Conservation (phyloP, 92 coral and sea anemone genomes). For the Porites evermanni region DNA sequence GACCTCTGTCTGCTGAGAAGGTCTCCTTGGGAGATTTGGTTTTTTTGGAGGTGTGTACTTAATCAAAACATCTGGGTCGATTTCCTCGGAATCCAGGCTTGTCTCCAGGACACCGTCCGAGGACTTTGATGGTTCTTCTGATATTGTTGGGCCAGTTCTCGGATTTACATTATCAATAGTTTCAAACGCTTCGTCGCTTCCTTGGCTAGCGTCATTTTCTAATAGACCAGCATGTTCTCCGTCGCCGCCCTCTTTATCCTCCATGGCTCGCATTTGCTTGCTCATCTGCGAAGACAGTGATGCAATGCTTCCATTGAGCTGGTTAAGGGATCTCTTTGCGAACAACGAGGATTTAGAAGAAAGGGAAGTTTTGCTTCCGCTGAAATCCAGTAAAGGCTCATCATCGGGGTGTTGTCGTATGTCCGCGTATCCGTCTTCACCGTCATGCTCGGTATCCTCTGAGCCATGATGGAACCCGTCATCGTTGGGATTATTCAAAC, state of each 20-base stretch:
- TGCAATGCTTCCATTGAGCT: constrained; percentile 31
- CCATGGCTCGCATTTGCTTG: constrained; percentile 36
- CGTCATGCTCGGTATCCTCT: constrained; percentile 24
- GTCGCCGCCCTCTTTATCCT: constrained; percentile 27
- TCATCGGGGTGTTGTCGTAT: not conserved
- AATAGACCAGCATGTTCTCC: constrained; percentile 39
- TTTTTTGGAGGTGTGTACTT: constrained; percentile 11
- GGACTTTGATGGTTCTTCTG: not conserved
- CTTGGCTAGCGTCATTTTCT: constrained; percentile 31
- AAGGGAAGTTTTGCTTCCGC: constrained; percentile 25
- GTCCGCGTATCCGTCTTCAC: constrained; percentile 40
- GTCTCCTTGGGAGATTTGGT: constrained; percentile 15
- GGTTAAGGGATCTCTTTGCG: constrained; percentile 19
- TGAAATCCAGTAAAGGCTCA: constrained; percentile 31
- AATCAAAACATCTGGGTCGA: constrained; percentile 19
- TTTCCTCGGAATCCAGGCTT: not conserved
- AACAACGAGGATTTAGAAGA: constrained; percentile 28
- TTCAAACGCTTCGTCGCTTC: constrained; percentile 43
- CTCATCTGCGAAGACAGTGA: constrained; percentile 47
- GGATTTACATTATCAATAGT: not conserved
- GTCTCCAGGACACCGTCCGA: constrained; percentile 12
- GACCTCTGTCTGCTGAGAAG: constrained; percentile 46
- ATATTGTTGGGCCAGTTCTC: not conserved
- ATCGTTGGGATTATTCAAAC: constrained; percentile 60
- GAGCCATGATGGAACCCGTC: constrained; percentile 46